Evolutionary conservation across 1,140 invertebrate species (phyloP), one percentile per base, ranked within the genome.

Genomic region (Camponotus vicinus): DNA sequence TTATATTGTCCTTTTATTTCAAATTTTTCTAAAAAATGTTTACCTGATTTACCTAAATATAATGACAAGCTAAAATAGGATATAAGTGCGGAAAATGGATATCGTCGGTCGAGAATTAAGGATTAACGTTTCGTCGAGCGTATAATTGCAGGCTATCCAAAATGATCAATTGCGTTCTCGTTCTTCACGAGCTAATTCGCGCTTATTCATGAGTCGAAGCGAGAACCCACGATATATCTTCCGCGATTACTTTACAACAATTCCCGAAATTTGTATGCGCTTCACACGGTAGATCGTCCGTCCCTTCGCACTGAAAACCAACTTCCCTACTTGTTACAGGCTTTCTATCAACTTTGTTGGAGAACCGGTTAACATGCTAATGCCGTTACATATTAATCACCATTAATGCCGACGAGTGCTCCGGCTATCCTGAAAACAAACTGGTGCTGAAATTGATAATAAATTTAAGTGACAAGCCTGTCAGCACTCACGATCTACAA

Each of bases 331-430:
- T 63, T 45, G 27, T 61, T 63, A 55, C 40, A 61, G 63, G n/a
- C 55, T 83, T 83, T 75, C 69, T 45, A 34, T 73, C 67, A 82
- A 69, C 77, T 55, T 55, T 13, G 64, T 27, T 21, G 15, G 52
- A 61, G 52, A 82, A 82, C 79, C 79, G 79, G 67, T 82, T 82
- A 73, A 73, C 67, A 82, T 82, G 79, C 67, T 82, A 82, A 82
- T 82, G 79, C 37, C 79, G 64, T 79, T 79, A 79, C 77, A 82
- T 82, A 82, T 82, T 82, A 82, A 82, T 82, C 64, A 69, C 45
- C 13, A 67, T 67, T 82, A 73, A 45, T 66, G 67, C 15, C 52
- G 21, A 18, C 34, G 64, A 82, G 49, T 32, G 32, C 18, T 45
- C 27, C 55, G 67, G n/a, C 49, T 57, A 42, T 42, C 67, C 34